Percentiles rank a stretch among this genome's conserved stretches.
These are phyloP conservation scores for Phenganax subtilis DNA, from an alignment of 92 coral and sea anemone genomes.

Conservation along the genomic window DNA sequence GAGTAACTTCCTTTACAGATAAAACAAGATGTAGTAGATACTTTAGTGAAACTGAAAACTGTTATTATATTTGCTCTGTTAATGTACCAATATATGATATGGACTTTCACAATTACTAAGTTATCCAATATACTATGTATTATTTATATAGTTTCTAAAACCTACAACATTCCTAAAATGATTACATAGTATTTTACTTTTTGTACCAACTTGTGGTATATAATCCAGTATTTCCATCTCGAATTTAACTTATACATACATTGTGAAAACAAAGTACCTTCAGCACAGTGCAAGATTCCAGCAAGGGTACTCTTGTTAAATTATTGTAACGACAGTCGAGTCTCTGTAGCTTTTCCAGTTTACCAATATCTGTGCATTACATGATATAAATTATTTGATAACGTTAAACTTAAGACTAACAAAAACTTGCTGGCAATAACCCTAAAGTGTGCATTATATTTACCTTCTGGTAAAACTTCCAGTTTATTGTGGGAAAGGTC, in stretches of 20 bases:
- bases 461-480: constrained; percentile 64
- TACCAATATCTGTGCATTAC: constrained; percentile 51
- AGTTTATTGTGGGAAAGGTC: constrained; percentile 74
- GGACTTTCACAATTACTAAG: too few relatives aligned
- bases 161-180: too few relatives aligned
- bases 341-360: constrained; percentile 62
- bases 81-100: too few relatives aligned
- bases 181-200: too few relatives aligned
- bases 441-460: neutral
- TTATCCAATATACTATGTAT: too few relatives aligned
- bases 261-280: constrained; percentile 54
- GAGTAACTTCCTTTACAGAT: too few relatives aligned
- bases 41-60: too few relatives aligned
- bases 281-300: constrained; percentile 61
- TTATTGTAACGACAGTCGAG: constrained; percentile 84
- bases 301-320: constrained; percentile 62
- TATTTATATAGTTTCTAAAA: too few relatives aligned
- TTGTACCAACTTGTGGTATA: neutral
- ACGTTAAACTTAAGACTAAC: neutral
- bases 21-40: too few relatives aligned
- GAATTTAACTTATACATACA: too few relatives aligned
- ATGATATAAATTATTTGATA: neutral
- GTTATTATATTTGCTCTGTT: too few relatives aligned
- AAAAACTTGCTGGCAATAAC: neutral
- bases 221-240: neutral